A percentile compares a stretch with the other conserved stretches of the same genome.
Evolutionary conservation across 2,797 vertebrate species (phyloP).

Genomic region (Xiphophorus birchmanni): DNA sequence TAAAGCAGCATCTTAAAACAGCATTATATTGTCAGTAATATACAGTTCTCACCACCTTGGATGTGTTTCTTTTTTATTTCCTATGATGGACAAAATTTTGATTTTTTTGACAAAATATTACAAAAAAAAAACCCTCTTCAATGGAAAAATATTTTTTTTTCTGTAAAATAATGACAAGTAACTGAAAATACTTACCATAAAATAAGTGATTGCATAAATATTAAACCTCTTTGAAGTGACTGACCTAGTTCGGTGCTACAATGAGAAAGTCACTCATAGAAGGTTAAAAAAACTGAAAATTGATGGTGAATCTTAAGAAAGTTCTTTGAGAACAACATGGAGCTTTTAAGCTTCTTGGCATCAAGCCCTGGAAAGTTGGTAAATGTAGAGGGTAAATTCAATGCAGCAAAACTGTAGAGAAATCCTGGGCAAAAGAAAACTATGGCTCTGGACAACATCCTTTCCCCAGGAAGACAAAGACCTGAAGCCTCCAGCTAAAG

Average conservation of each 20-base stretch:
- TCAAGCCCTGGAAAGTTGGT: too few species aligned
- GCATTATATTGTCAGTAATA: not conserved
- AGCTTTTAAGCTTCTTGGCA: too few species aligned
- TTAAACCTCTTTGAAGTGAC: not conserved
- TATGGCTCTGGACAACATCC: too few species aligned
- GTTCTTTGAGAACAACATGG: too few species aligned
- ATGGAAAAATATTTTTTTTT: not conserved
- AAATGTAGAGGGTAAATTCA: too few species aligned
- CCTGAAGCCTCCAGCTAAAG: too few species aligned
- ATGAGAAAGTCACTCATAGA: too few species aligned
- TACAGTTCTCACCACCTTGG: not conserved
- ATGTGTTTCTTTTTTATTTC: not conserved
- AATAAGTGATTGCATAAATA: not conserved
- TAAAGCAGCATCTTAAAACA: conserved; percentile 2
- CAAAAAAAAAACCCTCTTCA: not conserved
- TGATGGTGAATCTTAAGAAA: too few species aligned
- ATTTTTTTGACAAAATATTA: not conserved
- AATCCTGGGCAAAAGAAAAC: too few species aligned
- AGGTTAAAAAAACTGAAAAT: too few species aligned
- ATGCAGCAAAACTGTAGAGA: too few species aligned
- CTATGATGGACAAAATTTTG: not conserved
- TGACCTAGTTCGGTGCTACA: not conserved
- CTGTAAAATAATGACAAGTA: not conserved
- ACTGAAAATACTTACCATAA: not conserved
- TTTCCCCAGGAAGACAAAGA: too few species aligned